Evolutionary conservation across 1,140 invertebrate genomes (phyloP).

Genomic region (Drosophila serrata): DNA sequence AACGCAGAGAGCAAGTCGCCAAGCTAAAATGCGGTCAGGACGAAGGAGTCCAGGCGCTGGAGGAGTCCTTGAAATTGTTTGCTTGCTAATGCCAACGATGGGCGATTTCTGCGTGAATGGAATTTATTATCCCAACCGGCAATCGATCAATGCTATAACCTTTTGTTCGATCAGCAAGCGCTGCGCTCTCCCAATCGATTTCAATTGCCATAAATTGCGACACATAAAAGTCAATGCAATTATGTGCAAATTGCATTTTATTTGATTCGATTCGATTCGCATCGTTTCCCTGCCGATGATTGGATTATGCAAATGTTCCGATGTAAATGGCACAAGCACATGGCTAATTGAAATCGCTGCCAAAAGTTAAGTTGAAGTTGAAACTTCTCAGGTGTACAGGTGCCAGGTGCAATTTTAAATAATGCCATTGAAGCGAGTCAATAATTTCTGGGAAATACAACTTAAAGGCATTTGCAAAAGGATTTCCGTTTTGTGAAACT

Average conservation of each 20-base stretch:
- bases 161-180: conserved; percentile 25
- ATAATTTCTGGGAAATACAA: conserved; percentile 30
- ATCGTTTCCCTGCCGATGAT: conserved; percentile 31
- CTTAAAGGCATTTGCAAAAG: conserved; percentile 11
- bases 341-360: conserved; percentile 50
- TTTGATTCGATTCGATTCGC: conserved; percentile 46
- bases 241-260: conserved; percentile 73
- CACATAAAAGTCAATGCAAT: conserved; percentile 64
- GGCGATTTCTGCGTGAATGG: conserved; percentile 30
- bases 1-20: conserved; percentile 24
- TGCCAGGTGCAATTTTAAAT: background rate
- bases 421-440: conserved; percentile 13
- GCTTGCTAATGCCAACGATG: conserved; percentile 24
- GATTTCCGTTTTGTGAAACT: conserved; percentile 48
- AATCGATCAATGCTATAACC: conserved; percentile 47
- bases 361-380: conserved; percentile 19
- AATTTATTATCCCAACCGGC: conserved; percentile 35
- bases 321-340: conserved; percentile 42
- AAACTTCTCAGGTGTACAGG: conserved; percentile 10
- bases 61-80: background rate
- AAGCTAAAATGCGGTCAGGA: conserved; percentile 33
- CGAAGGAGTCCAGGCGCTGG: conserved; percentile 2
- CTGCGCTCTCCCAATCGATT: conserved; percentile 47
- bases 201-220: conserved; percentile 69
- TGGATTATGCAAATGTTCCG: conserved; percentile 65